Base-by-base conservation (phyloP, 2,888 invertebrate species). In the Ormyrus rosae region DNA sequence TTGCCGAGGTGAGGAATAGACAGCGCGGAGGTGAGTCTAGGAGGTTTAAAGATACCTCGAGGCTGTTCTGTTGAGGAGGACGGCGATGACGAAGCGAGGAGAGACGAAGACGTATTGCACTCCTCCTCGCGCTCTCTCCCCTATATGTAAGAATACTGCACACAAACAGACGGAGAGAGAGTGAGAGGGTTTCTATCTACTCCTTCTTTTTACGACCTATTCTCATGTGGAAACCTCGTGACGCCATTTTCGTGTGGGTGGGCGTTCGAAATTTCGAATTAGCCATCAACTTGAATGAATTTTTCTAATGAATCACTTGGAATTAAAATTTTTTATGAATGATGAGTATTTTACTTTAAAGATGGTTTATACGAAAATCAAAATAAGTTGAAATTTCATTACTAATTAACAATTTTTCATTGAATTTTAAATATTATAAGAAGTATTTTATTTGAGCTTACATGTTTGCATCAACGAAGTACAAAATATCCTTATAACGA, bases 201-300 rank as follows among this genome's bases (percentile, higher is more conserved):
- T 79, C 53, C 51, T 70, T 64, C 74, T 79, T 79, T 74, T 74
- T 74, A 64, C 45, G 79, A 70, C 69, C 70, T 79, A 69, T 74
- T 74, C 74, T 63, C 68, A 78, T 78, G 78, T 73, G 60, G 56
- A 68, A 73, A 56, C 34, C 64, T 46, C 46, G 60, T 48, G 10
- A 65, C 65, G 74, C 65, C 64, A 74, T 74, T 64, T 65, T 48
- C 51, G 7, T 34, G 9, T 13, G 34, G 50, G 19, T 34, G 34
- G 61, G 34, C 9, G 45, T 64, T 8, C 56, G 10, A 55, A 73
- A 56, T 56, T 73, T 65, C 8, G 19, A 60, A 70, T 60, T 58
- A 34, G 34, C 4, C 34, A 4, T 34, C 34, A 34, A 34, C 3
- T 34, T 34, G 34, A 34, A 34, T 34, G 34, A 34, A 34, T 34